Conservation (phyloP, 2,797 vertebrate genomes). For the Melanotaenia nigrans region DNA sequence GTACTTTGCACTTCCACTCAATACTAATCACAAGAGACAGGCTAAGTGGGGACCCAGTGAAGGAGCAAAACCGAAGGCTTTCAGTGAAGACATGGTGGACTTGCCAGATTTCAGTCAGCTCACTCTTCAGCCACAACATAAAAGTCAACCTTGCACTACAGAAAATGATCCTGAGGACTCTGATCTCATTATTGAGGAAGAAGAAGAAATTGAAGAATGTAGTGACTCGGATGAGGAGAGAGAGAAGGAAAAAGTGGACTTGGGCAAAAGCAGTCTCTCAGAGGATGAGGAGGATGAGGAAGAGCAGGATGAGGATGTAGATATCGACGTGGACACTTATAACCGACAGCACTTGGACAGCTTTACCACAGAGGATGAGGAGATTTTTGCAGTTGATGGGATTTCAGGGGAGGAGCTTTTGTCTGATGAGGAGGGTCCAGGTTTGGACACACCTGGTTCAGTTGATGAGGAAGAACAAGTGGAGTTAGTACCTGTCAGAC, state of each 20-base stretch:
- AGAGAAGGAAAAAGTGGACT: constrained; percentile 75
- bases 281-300: constrained; percentile 80
- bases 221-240: constrained; percentile 83
- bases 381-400: constrained; percentile 80
- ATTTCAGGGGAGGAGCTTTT: constrained; percentile 85
- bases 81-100: constrained; percentile 34
- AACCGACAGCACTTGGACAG: constrained; percentile 68
- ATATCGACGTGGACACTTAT: constrained; percentile 68
- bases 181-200: constrained; percentile 85
- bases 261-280: constrained; percentile 73
- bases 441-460: constrained; percentile 68
- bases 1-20: constrained; percentile 92
- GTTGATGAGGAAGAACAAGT: constrained; percentile 74
- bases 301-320: constrained; percentile 66
- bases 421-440: constrained; percentile 86
- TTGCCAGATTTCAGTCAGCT: constrained; percentile 55
- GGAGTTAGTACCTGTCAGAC: constrained; percentile 23
- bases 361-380: constrained; percentile 81
- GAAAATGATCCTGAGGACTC: constrained; percentile 78
- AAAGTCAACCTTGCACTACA: constrained; percentile 19
- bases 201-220: constrained; percentile 81
- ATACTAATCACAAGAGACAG: constrained; percentile 58
- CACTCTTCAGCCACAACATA: constrained; percentile 39
- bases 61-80: constrained; percentile 16
- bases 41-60: constrained; percentile 15